phyloP scores from a whole-genome alignment of 2,888 invertebrate genomes.

The Sinhomidia bicolor region DNA sequence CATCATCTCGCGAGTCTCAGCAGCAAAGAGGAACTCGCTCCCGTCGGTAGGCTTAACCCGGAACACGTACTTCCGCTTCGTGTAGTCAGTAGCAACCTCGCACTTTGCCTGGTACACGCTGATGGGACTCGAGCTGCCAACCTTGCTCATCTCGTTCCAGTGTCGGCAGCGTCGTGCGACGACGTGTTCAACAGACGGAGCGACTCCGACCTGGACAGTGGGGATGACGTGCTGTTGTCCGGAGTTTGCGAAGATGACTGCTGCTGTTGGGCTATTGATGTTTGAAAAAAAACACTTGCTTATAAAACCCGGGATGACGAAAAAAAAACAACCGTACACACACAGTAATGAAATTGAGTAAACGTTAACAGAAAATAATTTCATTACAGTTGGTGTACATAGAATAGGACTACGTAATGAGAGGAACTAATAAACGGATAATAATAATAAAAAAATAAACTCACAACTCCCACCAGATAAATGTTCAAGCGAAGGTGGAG shows the following conservation, averaged over 20 bases:
- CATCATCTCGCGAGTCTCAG: conserved; percentile 88
- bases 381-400: too few species aligned
- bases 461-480: conserved; percentile 52
- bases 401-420: too few species aligned
- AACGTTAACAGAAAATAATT: too few species aligned
- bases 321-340: too few species aligned
- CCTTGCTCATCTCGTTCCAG: conserved; percentile 89
- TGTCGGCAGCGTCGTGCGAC: neutral
- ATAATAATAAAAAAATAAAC: neutral
- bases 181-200: conserved; percentile 43
- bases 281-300: neutral
- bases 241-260: too few species aligned
- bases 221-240: neutral
- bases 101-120: conserved; percentile 90
- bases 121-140: conserved; percentile 90
- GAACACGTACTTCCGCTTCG: conserved; percentile 89
- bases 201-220: conserved; percentile 40
- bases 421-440: neutral
- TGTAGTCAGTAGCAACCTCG: conserved; percentile 95
- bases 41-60: conserved; percentile 93
- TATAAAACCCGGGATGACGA: neutral
- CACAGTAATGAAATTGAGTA: too few species aligned
- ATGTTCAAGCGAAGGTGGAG: conserved; percentile 51
- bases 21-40: conserved; percentile 95
- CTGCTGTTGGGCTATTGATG: conserved; percentile 13